A percentile compares a stretch with the other conserved stretches of the same genome.
Evolutionary conservation across 1,140 invertebrate genomes (phyloP).

Genomic region (Diabrotica virgifera): DNA sequence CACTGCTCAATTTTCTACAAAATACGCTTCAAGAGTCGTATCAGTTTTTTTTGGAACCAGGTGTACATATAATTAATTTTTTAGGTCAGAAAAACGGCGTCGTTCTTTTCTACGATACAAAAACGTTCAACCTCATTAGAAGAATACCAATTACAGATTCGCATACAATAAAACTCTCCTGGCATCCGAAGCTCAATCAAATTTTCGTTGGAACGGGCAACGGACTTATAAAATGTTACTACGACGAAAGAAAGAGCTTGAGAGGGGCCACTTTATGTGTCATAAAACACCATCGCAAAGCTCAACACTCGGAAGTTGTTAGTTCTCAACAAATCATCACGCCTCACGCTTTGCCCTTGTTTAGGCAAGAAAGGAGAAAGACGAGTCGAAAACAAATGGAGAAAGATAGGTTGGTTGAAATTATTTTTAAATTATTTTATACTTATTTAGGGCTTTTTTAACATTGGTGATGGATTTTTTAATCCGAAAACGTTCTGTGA

Average conservation of each 20-base stretch:
- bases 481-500: no score
- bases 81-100: slow-evolving; percentile 62
- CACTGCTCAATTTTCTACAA: no score
- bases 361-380: slow-evolving; percentile 86
- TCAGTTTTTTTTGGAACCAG: no score
- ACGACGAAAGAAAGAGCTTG: slow-evolving; percentile 81
- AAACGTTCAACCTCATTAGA: slow-evolving; percentile 72
- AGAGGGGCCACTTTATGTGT: slow-evolving; percentile 90
- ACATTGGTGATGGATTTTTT: no score
- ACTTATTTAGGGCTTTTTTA: no score
- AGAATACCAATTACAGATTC: slow-evolving; percentile 74
- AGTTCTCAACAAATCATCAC: slow-evolving; percentile 94
- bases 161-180: slow-evolving; percentile 84
- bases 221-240: slow-evolving; percentile 87
- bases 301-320: slow-evolving; percentile 81
- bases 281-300: slow-evolving; percentile 75
- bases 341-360: slow-evolving; percentile 93
- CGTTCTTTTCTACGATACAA: slow-evolving; percentile 78
- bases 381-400: slow-evolving; percentile 90
- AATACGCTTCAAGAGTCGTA: no score
- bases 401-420: slow-evolving; percentile 64
- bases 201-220: slow-evolving; percentile 91
- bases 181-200: slow-evolving; percentile 98
- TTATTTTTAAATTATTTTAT: not conserved
- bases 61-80: slow-evolving; percentile 8